These are phyloP conservation scores for Cyprinodon variegatus DNA, from an alignment of 2,113 vertebrate genomes.

Conservation along the genomic window DNA sequence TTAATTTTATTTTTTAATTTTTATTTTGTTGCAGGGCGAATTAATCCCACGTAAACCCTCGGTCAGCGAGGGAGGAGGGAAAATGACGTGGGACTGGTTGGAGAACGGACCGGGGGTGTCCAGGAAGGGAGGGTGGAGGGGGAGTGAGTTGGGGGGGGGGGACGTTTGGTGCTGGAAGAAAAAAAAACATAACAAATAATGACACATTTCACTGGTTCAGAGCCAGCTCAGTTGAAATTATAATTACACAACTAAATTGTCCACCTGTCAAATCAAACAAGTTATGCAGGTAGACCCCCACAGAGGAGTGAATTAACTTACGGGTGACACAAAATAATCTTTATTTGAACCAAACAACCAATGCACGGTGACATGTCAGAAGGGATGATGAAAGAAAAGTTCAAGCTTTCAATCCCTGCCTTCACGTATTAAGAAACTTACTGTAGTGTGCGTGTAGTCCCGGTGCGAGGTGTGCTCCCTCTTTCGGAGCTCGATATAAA, in stretches of 20 bases:
- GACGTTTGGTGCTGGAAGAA: slow-evolving; percentile 29
- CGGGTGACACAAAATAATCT: slow-evolving; percentile 30
- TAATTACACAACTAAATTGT: slow-evolving; percentile 14
- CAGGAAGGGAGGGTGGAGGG: slow-evolving; percentile 62
- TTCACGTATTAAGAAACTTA: slow-evolving; percentile 67
- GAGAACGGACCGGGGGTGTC: slow-evolving; percentile 74
- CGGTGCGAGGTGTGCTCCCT: slow-evolving; percentile 63
- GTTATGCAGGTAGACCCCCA: slow-evolving; percentile 32
- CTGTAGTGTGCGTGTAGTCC: slow-evolving; percentile 63
- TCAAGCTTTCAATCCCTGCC: slow-evolving; percentile 38
- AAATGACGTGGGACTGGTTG: slow-evolving; percentile 76
- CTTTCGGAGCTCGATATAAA: slow-evolving; percentile 29
- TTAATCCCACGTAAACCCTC: slow-evolving; percentile 72
- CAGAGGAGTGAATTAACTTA: slow-evolving; percentile 36
- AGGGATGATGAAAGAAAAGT: slow-evolving; percentile 48
- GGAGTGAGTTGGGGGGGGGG: not conserved
- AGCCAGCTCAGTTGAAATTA: not conserved
- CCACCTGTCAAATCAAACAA: slow-evolving; percentile 56
- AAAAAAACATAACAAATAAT: slow-evolving; percentile 42
- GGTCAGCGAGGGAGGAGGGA: slow-evolving; percentile 78
- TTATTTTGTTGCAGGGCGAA: slow-evolving; percentile 48
- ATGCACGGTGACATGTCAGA: slow-evolving; percentile 19
- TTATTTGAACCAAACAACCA: slow-evolving; percentile 17
- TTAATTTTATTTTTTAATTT: slow-evolving; percentile 44
- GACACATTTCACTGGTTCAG: slow-evolving; percentile 38